These are phyloP conservation scores for Andrena trimmerana DNA, from an alignment of 2,888 invertebrate species.

Conservation along the genomic window DNA sequence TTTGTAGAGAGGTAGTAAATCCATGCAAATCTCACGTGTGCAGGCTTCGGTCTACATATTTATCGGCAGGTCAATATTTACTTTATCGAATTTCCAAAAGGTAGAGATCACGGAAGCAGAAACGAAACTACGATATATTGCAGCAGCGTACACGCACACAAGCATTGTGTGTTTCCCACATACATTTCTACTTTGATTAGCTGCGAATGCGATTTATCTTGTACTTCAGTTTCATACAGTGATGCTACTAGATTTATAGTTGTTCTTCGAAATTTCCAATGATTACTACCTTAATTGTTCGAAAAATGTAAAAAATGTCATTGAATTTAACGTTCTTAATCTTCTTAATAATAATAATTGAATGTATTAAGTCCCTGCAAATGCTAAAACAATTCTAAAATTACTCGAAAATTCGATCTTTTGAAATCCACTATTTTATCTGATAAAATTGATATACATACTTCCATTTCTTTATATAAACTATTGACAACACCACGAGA, in stretches of 20 bases:
- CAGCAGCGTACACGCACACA: not conserved
- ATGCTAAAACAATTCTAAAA: too few species aligned
- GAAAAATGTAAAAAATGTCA: not conserved
- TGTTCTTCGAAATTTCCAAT: not conserved
- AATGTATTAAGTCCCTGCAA: too few species aligned
- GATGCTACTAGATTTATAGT: not conserved
- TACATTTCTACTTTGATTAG: not conserved
- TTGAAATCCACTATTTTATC: too few species aligned
- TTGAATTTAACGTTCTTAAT: not conserved
- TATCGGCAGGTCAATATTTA: conserved; percentile 10
- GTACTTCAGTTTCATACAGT: not conserved
- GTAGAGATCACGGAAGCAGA: not conserved
- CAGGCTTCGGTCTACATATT: conserved; percentile 2
- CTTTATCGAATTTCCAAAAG: conserved; percentile 2
- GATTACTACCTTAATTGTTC: not conserved
- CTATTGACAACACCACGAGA: too few species aligned
- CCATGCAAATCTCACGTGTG: not conserved
- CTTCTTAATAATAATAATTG: too few species aligned
- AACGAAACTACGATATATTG: not conserved
- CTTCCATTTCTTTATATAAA: too few species aligned
- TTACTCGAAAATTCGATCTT: too few species aligned
- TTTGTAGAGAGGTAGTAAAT: not conserved
- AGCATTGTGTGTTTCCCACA: conserved; percentile 13
- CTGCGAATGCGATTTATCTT: not conserved
- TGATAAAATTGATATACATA: too few species aligned